Conservation (phyloP, 2,888 invertebrate genomes). For the Seira sanloemensis region DNA sequence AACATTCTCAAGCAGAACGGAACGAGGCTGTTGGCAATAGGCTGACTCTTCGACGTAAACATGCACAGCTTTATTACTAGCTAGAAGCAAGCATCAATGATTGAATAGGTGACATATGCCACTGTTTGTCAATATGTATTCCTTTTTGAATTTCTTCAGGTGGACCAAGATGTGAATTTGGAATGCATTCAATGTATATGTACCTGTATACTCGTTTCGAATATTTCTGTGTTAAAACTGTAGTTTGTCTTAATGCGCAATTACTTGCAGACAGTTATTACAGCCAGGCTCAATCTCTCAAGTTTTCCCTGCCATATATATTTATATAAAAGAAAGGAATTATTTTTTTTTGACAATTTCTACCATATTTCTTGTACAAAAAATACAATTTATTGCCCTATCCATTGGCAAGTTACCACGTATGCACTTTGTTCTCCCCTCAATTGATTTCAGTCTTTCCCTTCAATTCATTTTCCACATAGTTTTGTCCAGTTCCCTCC, state of each 20-base stretch:
- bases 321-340: slow-evolving; percentile 7
- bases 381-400: not conserved
- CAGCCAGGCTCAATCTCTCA: too few relatives aligned
- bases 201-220: too few relatives aligned
- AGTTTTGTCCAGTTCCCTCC: slow-evolving; percentile 30
- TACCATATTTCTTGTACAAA: not conserved
- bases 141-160: too few relatives aligned
- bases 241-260: not conserved
- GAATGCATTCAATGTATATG: too few relatives aligned
- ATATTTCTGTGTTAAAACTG: too few relatives aligned
- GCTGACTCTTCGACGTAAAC: too few relatives aligned
- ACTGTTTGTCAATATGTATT: not conserved
- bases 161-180: too few relatives aligned
- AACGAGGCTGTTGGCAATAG: not conserved
- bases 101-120: not conserved
- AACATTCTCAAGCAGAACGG: too few relatives aligned
- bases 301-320: not conserved
- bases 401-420: not conserved
- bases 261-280: not conserved
- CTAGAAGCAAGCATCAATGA: not conserved
- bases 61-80: too few relatives aligned
- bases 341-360: not conserved
- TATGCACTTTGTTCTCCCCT: slow-evolving; percentile 8
- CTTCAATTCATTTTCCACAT: slow-evolving; percentile 18
- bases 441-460: slow-evolving; percentile 5